Conservation (phyloP, 2,888 invertebrate genomes). For the Nesidiocoris tenuis region DNA sequence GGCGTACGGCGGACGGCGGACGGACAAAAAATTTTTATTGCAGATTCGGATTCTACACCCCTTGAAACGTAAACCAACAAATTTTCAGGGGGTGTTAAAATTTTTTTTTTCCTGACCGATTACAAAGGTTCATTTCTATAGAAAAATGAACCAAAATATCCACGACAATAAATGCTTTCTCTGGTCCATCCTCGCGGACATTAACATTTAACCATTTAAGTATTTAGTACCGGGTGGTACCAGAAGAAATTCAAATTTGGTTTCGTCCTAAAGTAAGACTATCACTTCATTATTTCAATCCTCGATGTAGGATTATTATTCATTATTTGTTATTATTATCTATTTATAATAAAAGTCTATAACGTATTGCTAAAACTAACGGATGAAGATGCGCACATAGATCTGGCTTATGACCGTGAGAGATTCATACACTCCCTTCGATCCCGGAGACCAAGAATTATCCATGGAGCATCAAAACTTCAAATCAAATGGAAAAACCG, state of each 20-base stretch:
- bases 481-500: neutral
- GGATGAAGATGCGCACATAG: too few relatives aligned
- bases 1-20: neutral
- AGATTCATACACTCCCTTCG: neutral
- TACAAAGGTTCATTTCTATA: neutral
- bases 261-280: too few relatives aligned
- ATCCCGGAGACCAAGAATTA: neutral
- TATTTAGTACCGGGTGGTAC: too few relatives aligned
- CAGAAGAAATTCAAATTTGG: too few relatives aligned
- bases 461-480: neutral
- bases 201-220: too few relatives aligned
- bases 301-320: too few relatives aligned
- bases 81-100: neutral
- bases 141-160: neutral
- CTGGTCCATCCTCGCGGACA: neutral
- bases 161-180: neutral
- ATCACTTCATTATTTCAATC: too few relatives aligned
- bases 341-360: too few relatives aligned
- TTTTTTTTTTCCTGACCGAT: neutral
- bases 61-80: neutral
- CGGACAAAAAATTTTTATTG: neutral
- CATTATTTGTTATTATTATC: too few relatives aligned
- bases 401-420: too few relatives aligned
- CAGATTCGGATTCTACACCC: neutral
- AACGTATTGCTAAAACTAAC: too few relatives aligned